Conservation (phyloP, 1,140 invertebrate genomes). For the Drosophila sp. region DNA sequence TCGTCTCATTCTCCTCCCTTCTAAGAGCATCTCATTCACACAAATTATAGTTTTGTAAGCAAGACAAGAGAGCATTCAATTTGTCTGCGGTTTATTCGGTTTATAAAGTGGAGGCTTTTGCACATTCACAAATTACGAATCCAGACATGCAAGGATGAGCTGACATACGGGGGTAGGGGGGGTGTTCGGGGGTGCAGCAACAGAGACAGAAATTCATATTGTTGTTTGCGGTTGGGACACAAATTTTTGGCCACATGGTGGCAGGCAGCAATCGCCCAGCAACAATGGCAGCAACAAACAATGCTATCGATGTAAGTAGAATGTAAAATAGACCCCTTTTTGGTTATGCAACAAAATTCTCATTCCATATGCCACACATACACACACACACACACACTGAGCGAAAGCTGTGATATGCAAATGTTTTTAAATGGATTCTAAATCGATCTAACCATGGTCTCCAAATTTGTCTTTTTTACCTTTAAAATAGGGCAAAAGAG, state of each 20-base stretch:
- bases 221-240: slow-evolving; percentile 50
- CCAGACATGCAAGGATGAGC: slow-evolving; percentile 3
- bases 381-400: background rate
- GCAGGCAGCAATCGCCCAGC: background rate
- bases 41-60: slow-evolving; percentile 28
- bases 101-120: slow-evolving; percentile 18
- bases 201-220: slow-evolving; percentile 36
- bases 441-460: too few relatives aligned
- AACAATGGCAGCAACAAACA: slow-evolving; percentile 10
- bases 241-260: slow-evolving; percentile 38
- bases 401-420: background rate
- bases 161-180: background rate
- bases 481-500: too few relatives aligned
- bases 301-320: slow-evolving; percentile 11
- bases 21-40: slow-evolving; percentile 13
- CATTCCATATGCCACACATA: background rate
- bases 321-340: background rate
- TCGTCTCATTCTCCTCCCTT: background rate
- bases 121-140: slow-evolving; percentile 38
- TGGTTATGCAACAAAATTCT: slow-evolving; percentile 4
- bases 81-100: slow-evolving; percentile 57
- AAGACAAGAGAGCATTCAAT: slow-evolving; percentile 49
- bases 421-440: background rate
- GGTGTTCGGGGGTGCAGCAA: background rate
- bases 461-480: too few relatives aligned